Evolutionary conservation across 1,140 invertebrate species (phyloP), one percentile per base, ranked within the genome.

Genomic region (Micrasema longulum): DNA sequence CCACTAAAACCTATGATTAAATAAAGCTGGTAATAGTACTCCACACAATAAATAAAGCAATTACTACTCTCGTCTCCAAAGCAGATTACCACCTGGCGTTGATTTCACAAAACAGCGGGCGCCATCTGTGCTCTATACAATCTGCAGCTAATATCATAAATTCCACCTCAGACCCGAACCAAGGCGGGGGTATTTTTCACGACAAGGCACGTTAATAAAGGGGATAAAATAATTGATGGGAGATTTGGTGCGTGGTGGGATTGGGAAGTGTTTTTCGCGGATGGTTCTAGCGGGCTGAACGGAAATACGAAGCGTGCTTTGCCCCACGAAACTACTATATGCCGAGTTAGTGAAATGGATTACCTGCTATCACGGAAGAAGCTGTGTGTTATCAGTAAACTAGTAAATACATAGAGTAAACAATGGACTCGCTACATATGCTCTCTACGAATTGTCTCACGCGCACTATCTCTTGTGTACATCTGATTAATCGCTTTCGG

Each of bases 361-460:
- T 71, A 52, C 69, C 35, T 12, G 31, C n/a, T 41, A 63, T 62
- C 60, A 65, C 60, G 60, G 52, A 50, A 64, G 47, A 50, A 52
- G 60, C 62, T 55, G 62, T 22, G 31, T 23, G 48, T 71, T 71
- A 71, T 71, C 69, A 45, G 2, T 31, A 41, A 71, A 63, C 62
- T 71, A 55, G 69, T 63, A 43, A 38, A 60, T 35, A 71, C 64
- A 71, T 60, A 71, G 48, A 38, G 69, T 35, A 71, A 71, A 71
- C 69, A 71, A 62, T 43, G 69, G 48, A 52, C 57, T 35, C 9
- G 52, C 26, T 16, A 55, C 55, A 60, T 31, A 50, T 38, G 64
- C 55, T 67, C 35, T 38, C 11, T 52, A 1, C 36, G 64, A 35
- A 35, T 48, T 67, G 64, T 65, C 47, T 38, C 22, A 50, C 14